phyloP scores from a whole-genome alignment of 2,113 vertebrate species.

The Lycaon pictus region DNA sequence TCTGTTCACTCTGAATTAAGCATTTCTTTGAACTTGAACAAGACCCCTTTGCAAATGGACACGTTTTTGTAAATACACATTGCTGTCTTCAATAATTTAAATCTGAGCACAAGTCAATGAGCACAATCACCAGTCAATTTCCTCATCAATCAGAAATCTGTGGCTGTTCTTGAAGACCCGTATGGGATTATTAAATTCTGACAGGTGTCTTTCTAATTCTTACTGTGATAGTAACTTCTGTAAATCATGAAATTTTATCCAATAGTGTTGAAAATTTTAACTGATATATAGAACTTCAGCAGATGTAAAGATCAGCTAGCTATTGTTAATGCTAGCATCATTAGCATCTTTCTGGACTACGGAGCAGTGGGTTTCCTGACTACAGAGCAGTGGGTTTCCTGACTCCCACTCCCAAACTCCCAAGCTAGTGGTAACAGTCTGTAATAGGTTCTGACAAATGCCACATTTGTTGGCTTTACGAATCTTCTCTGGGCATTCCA shows the following conservation, averaged over 20 bases:
- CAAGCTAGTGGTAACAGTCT: background rate
- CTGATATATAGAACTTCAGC: background rate
- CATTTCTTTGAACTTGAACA: conserved; percentile 34
- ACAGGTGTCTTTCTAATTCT: background rate
- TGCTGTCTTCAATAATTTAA: background rate
- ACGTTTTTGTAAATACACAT: background rate
- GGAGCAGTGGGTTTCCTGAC: background rate
- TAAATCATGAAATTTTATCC: background rate
- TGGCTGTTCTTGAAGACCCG: background rate
- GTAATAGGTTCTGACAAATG: background rate
- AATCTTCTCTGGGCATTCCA: background rate
- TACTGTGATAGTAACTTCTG: background rate
- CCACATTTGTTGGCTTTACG: background rate
- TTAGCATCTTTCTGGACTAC: background rate
- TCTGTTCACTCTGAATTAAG: conserved; percentile 60
- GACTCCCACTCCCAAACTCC: background rate
- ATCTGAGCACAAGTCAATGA: background rate
- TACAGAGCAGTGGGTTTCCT: background rate
- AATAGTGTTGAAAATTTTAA: conserved; percentile 12
- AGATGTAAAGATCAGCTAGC: background rate
- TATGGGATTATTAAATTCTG: background rate
- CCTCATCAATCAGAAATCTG: background rate
- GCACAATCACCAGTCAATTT: background rate
- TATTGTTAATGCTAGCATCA: background rate
- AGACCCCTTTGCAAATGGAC: background rate